Evolutionary conservation across 2,797 vertebrate species (phyloP).

Genomic region (Gobionotothen gibberifrons): DNA sequence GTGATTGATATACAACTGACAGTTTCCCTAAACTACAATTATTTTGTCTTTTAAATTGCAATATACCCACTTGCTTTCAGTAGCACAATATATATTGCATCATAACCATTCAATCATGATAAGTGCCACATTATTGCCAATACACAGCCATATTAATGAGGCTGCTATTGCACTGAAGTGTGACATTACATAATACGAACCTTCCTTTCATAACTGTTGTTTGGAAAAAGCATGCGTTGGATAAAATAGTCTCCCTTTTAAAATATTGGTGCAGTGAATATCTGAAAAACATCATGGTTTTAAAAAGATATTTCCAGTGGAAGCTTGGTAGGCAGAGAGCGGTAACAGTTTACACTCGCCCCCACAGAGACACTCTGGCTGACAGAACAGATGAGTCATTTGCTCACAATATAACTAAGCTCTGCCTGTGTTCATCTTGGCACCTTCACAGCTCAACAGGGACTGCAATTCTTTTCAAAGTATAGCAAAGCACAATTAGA

Average conservation of each 20-base stretch:
- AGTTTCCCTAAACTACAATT: no score
- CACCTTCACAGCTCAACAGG: slow-evolving; percentile 4
- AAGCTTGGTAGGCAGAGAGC: slow-evolving; percentile 15
- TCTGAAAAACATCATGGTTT: slow-evolving; percentile 1
- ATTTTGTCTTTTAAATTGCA: no score
- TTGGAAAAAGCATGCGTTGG: neutral
- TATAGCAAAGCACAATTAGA: neutral
- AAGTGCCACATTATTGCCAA: no score
- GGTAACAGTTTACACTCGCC: neutral
- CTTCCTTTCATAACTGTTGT: neutral
- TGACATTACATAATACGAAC: neutral
- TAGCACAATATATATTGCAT: no score
- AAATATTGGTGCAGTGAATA: neutral
- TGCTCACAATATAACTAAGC: neutral
- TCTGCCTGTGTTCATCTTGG: slow-evolving; percentile 10
- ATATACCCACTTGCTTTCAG: no score
- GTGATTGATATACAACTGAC: no score
- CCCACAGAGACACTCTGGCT: slow-evolving; percentile 11
- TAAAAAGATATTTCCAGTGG: slow-evolving; percentile 6
- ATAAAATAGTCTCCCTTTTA: neutral
- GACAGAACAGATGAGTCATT: slow-evolving; percentile 12
- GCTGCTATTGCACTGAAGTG: neutral
- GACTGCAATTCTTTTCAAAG: neutral
- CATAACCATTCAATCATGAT: no score
- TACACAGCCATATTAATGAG: neutral